Evolutionary conservation across 2,888 invertebrate genomes (phyloP).

Genomic region (Hoplodrina ambigua): DNA sequence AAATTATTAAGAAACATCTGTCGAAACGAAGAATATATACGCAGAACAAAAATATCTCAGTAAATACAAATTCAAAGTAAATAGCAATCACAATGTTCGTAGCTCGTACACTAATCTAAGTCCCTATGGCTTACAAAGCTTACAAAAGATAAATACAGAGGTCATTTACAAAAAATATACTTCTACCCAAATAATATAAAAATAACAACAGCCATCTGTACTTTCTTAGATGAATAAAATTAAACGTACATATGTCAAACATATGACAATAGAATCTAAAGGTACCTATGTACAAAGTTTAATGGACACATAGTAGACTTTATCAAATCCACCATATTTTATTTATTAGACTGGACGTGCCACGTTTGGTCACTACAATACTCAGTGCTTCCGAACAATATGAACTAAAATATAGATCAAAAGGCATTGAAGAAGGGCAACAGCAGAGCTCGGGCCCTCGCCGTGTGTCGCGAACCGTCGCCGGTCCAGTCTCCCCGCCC

Average conservation of each 20-base stretch:
- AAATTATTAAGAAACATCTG: constrained; percentile 87
- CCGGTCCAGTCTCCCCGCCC: constrained; percentile 52
- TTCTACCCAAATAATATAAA: constrained; percentile 91
- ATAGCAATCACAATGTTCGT: constrained; percentile 89
- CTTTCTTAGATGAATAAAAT: constrained; percentile 91
- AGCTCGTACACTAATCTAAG: constrained; percentile 88
- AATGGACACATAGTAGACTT: constrained; percentile 80
- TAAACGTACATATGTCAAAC: constrained; percentile 89
- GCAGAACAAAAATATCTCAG: constrained; percentile 83
- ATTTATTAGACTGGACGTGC: constrained; percentile 82
- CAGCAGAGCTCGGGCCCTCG: constrained; percentile 50
- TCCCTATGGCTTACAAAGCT: constrained; percentile 89
- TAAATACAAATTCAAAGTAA: constrained; percentile 86
- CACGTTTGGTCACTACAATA: constrained; percentile 84
- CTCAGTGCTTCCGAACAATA: constrained; percentile 72
- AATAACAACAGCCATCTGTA: constrained; percentile 91
- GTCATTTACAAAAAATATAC: constrained; percentile 90
- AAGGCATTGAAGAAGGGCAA: constrained; percentile 75
- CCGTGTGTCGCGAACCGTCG: constrained; percentile 40
- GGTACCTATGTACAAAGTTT: constrained; percentile 87
- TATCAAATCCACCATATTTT: constrained; percentile 76
- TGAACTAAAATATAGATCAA: constrained; percentile 73
- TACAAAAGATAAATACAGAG: constrained; percentile 90
- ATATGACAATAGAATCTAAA: constrained; percentile 90
- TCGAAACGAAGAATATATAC: constrained; percentile 86